Base-by-base conservation (phyloP, 2,888 invertebrate genomes). In the Aromia moschata region DNA sequence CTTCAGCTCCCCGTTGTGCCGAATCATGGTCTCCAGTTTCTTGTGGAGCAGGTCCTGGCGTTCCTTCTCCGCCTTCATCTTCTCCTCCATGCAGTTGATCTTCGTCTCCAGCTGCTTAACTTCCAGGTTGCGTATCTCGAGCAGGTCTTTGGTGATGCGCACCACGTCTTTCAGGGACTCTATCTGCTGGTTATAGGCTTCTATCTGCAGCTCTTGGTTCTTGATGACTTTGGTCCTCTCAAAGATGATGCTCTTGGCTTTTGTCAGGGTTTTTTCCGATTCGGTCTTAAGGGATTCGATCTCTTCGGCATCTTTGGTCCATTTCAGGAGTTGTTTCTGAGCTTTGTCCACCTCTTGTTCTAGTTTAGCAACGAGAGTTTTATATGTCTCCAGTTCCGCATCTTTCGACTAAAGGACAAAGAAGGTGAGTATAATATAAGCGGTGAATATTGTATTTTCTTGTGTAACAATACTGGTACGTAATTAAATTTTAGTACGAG, bases 151-250 rank as follows among this genome's bases (percentile, higher is more conserved):
- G 1, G 93, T 92, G 58, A 93, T 91, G 7, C 84, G 80, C n/a
- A 92, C 87, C 40, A 93, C 92, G 74, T 93, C 92, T 76, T 92
- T 92, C 25, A 93, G 81, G 1, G 92, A 91, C 37, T 85, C 83
- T 4, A 92, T 89, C 78, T 93, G 91, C 4, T 86, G 85, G 18
- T 82, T 85, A 44, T 91, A 78, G 0, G 91, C 91, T 58, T 86
- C 85, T 52, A 92, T 91, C 79, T 92, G 92, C 65, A 90, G 83
- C 74, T 93, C 92, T 74, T 92, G 90, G 76, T 91, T 91, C 74
- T 89, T 88, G 64, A 89, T 89, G 71, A 89, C 84, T 80, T 90
- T 90, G 0, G 88, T 89, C 77, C 90, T 90, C 74, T 91, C 91
- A 76, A 90, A 89, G 44, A 90, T 86, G 77, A 90, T 84, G 9